Base-by-base conservation (phyloP, 2,888 invertebrate species). In the Alloplasta piceator region DNA sequence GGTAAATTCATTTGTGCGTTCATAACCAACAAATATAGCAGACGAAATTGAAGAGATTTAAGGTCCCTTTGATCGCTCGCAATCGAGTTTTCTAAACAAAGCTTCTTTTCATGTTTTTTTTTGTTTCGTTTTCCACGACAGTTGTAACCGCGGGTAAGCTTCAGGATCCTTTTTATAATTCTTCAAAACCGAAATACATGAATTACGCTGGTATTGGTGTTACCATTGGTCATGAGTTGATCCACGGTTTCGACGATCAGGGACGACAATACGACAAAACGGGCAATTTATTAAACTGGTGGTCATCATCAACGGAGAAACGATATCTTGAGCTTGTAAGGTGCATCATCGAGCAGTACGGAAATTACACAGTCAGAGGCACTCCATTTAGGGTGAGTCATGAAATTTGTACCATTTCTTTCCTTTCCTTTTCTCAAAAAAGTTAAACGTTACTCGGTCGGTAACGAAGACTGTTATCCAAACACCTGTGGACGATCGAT, bases 151-250 rank as follows among this genome's bases (percentile, higher is more conserved):
- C 26, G 26, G 26, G 1, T 26, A 26, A 2, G 26, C 26, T 26
- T 26, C 26, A 26, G 3, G 26, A 26, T 26, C 26, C 26, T 26
- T 26, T 26, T 26, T 26, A 2, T 3, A 26, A 26, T 26, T 26
- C 26, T 26, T 26, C 26, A 26, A 26, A 26, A 26, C 26, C 26
- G 3, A 26, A 26, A 2, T 26, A 26, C 26, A 26, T 50, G 14
- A 52, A 67, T 52, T 67, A 67, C 16, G 58, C 38, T 5, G 38
- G n/a, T 4, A 58, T 58, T 58, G 58, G 58, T n/a, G 10, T 6
- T 10, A 6, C n/a, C 6, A n/a, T 58, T 58, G 58, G 36, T 38
- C 58, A 58, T 6, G 39, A 39, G 38, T 5, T 58, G 9, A 6
- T 10, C 4, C 58, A 58, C 38, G 39, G 38, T 9, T 39, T 58